Evolutionary conservation across 2,797 vertebrate genomes (phyloP).

Genomic region (Pteropus rufus): DNA sequence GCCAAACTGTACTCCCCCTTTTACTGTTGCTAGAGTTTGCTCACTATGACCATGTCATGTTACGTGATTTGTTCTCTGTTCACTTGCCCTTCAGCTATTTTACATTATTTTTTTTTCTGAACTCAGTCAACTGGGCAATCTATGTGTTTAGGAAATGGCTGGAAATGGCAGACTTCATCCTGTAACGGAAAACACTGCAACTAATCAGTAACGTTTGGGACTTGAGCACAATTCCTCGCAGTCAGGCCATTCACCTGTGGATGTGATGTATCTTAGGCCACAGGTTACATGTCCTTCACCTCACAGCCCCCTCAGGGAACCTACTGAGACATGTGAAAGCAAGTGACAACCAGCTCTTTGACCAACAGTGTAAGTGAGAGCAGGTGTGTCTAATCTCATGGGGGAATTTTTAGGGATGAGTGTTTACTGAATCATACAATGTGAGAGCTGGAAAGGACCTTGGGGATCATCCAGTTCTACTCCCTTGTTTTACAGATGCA

Average conservation of each 20-base stretch:
- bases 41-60: neutral
- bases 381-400: neutral
- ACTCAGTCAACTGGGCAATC: conserved; percentile 36
- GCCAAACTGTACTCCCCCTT: neutral
- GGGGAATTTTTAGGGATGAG: neutral
- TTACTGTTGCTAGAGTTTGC: neutral
- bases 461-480: neutral
- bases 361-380: neutral
- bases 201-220: conserved; percentile 67
- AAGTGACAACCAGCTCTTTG: neutral
- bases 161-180: conserved; percentile 68
- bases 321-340: neutral
- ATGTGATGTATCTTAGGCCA: neutral
- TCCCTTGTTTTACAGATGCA: neutral
- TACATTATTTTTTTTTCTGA: conserved; percentile 42
- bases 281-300: neutral
- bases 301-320: neutral
- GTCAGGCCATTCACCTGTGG: neutral
- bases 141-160: conserved; percentile 63
- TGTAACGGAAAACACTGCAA: conserved; percentile 47
- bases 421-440: conserved; percentile 8
- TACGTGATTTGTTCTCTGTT: conserved; percentile 31
- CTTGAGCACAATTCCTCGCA: conserved; percentile 31
- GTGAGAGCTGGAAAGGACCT: conserved; percentile 34
- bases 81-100: conserved; percentile 63